Evolutionary conservation across 92 coral and sea anemone species (phyloP).

Genomic region (Bergia puertoricense): DNA sequence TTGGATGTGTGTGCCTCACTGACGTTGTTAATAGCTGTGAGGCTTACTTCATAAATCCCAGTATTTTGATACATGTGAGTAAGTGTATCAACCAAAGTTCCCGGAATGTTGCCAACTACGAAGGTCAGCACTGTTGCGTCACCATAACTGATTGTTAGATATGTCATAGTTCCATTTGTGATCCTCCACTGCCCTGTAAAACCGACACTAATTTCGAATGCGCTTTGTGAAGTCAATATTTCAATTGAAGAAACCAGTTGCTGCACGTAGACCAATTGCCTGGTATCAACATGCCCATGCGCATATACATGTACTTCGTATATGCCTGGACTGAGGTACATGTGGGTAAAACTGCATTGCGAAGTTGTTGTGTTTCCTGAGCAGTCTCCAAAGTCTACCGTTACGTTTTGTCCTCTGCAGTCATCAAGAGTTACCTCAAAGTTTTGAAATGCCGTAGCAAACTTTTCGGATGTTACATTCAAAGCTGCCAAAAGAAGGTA

Average conservation of each 20-base stretch:
- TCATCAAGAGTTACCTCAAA: slow-evolving; percentile 20
- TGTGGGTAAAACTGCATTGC: slow-evolving; percentile 58
- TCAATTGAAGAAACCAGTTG: slow-evolving; percentile 45
- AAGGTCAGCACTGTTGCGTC: slow-evolving; percentile 32
- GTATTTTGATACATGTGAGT: slow-evolving; percentile 43
- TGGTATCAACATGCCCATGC: slow-evolving; percentile 33
- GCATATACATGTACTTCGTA: slow-evolving; percentile 41
- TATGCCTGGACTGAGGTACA: slow-evolving; percentile 54
- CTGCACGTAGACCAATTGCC: slow-evolving; percentile 41
- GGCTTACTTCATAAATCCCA: slow-evolving; percentile 48
- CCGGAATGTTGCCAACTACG: slow-evolving; percentile 12
- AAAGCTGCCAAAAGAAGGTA: slow-evolving; percentile 26
- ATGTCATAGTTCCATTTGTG: slow-evolving; percentile 51
- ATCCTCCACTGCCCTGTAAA: slow-evolving; percentile 56
- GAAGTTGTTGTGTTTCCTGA: slow-evolving; percentile 25
- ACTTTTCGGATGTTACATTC: background rate
- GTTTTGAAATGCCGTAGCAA: background rate
- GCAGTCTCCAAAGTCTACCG: slow-evolving; percentile 65
- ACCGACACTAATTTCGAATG: slow-evolving; percentile 29
- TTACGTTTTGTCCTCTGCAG: slow-evolving; percentile 26
- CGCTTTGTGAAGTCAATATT: slow-evolving; percentile 5
- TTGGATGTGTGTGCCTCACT: slow-evolving; percentile 27
- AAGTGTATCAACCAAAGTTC: slow-evolving; percentile 13
- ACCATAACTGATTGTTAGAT: slow-evolving; percentile 46
- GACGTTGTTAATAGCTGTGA: slow-evolving; percentile 43